Base-by-base conservation (phyloP, 2,888 invertebrate species). In the Lithophane socia region DNA sequence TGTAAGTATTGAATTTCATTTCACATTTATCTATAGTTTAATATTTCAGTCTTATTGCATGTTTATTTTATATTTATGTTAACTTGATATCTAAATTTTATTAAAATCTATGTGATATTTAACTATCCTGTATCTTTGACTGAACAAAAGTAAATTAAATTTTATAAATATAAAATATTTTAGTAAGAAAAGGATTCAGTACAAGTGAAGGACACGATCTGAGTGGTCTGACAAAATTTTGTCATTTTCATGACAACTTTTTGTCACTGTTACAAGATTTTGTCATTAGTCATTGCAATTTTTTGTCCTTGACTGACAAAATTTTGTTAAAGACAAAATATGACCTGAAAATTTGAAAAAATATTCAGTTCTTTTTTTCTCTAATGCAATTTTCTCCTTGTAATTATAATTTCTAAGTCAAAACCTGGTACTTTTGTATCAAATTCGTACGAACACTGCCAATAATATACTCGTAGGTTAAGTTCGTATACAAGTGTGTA, bases 391-490 rank as follows among this genome's bases (percentile, higher is more conserved):
- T 72, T 87, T 66, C 87, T 88, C 82, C 80, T 77, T 84, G n/a
- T 78, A 76, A 84, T 85, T 80, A 82, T 87, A 84, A 87, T 87
- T 87, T 87, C 87, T 87, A 87, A 87, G 89, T 87, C 89, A 87
- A 87, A 78, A 63, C 65, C 68, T 73, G 89, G 82, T 88, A 89
- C 90, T 82, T 74, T 85, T 85, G 87, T 89, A 85, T 86, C 88
- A 68, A 70, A 87, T 56, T 81, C 66, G 74, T 90, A 86, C 88
- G 87, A 87, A 90, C 93, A 93, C 94, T 94, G 95, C 94, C 94
- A 93, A 92, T 91, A 86, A 83, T 90, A 89, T 92, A 92, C 89
- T 91, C 89, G 83, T 91, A 89, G 83, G 44, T 66, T 75, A 81
- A 82, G 86, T 82, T 81, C 73, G 82, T 83, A 80, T 80, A 80